These are phyloP conservation scores for Lophotis ruficrista DNA, from an alignment of 2,113 vertebrate species.

Conservation along the genomic window DNA sequence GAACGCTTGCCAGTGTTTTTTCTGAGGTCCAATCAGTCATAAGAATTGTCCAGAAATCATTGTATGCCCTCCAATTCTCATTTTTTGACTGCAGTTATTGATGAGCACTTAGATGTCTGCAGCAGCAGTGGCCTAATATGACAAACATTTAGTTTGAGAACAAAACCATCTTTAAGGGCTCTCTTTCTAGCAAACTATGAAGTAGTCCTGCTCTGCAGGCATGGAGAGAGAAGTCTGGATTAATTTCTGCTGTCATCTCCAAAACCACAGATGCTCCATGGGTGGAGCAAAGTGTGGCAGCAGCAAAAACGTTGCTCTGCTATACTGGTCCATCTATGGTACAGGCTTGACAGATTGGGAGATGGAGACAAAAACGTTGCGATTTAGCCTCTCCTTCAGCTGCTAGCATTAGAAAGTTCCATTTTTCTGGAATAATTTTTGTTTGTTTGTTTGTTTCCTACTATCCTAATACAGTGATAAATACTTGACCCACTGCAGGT, in stretches of 20 bases:
- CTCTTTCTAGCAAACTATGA: not conserved
- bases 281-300: not conserved
- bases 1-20: not conserved
- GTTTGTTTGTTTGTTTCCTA: not conserved
- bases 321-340: not conserved
- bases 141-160: not conserved
- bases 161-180: accelerated
- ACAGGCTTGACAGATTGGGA: not conserved
- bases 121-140: not conserved
- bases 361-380: not conserved
- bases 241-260: not conserved
- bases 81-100: not conserved
- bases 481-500: not conserved
- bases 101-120: not conserved
- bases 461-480: not conserved
- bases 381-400: not conserved
- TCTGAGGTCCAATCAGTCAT: not conserved
- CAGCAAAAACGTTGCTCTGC: not conserved
- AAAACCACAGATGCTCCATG: accelerated
- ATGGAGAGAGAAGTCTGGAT: accelerated
- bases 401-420: not conserved
- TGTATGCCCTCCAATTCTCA: accelerated
- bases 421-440: not conserved
- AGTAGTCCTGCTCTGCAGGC: not conserved
- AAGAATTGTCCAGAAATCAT: not conserved